Conservation (phyloP, 2,888 invertebrate species). For the Nasonovia ribisnigri region DNA sequence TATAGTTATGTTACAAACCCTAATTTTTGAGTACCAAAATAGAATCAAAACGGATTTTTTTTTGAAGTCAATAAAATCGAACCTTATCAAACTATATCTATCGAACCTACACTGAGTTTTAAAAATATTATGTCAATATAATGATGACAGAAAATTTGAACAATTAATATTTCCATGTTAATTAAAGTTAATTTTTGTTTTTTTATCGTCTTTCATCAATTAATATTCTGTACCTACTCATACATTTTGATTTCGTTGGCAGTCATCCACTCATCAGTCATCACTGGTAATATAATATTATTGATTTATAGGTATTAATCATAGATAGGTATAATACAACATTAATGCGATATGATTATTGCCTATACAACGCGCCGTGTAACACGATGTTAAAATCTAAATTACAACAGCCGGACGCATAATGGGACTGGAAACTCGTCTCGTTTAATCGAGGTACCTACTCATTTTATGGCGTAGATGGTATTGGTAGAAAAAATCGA, state of each 20-base stretch:
- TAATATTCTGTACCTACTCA: background rate
- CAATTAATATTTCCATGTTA: too few species aligned
- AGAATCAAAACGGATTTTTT: too few species aligned
- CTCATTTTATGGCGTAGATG: too few species aligned
- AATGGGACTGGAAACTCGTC: background rate
- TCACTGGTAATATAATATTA: background rate
- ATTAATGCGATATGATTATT: background rate
- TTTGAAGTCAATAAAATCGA: too few species aligned
- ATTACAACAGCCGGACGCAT: background rate
- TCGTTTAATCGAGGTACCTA: background rate
- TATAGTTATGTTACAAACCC: too few species aligned
- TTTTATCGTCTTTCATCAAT: background rate
- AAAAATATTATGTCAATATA: too few species aligned
- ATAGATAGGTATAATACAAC: background rate
- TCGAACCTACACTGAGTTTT: too few species aligned
- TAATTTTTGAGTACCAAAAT: too few species aligned
- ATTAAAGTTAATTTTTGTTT: background rate
- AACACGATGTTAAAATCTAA: too few species aligned
- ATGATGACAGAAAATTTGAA: too few species aligned
- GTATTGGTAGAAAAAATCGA: background rate
- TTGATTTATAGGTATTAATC: background rate
- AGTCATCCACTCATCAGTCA: background rate
- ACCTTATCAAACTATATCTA: too few species aligned
- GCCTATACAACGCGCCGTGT: background rate
- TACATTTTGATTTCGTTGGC: background rate